phyloP scores from a whole-genome alignment of 92 coral and sea anemone species.

The Diadumene lineata region DNA sequence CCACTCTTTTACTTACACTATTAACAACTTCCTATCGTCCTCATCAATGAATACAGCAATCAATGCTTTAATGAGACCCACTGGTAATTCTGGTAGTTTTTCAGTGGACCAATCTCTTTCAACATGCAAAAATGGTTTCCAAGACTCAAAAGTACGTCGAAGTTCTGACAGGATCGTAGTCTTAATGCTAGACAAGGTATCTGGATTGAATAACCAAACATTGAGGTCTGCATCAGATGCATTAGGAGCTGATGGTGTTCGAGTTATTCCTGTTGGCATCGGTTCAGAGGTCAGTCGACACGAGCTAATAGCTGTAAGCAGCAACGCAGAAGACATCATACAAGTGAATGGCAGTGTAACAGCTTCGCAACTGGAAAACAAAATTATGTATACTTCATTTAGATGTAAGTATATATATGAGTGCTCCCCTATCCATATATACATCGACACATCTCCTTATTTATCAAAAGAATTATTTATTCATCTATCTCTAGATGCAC shows the following conservation, averaged over 20 bases:
- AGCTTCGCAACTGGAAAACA: not conserved
- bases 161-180: conserved; percentile 33
- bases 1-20: conserved; percentile 13
- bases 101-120: conserved; percentile 9
- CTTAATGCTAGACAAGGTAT: conserved; percentile 22
- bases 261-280: conserved; percentile 31
- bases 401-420: conserved; percentile 47
- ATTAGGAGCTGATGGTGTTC: conserved; percentile 20
- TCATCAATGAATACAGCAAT: conserved; percentile 4
- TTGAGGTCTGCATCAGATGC: conserved; percentile 9
- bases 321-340: conserved; percentile 24
- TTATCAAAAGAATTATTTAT: no score
- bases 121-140: conserved; percentile 19
- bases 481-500: not conserved
- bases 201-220: not conserved
- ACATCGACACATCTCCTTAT: not conserved
- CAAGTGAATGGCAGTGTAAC: conserved; percentile 18
- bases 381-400: conserved; percentile 24
- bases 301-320: conserved; percentile 16
- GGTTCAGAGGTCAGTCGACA: conserved; percentile 16
- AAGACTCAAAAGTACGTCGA: conserved; percentile 23
- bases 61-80: not conserved
- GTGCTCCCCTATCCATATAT: no score
- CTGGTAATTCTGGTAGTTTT: conserved; percentile 31
- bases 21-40: not conserved